Evolutionary conservation across 2,113 vertebrate genomes (phyloP).

Genomic region (Platichthys flesus): DNA sequence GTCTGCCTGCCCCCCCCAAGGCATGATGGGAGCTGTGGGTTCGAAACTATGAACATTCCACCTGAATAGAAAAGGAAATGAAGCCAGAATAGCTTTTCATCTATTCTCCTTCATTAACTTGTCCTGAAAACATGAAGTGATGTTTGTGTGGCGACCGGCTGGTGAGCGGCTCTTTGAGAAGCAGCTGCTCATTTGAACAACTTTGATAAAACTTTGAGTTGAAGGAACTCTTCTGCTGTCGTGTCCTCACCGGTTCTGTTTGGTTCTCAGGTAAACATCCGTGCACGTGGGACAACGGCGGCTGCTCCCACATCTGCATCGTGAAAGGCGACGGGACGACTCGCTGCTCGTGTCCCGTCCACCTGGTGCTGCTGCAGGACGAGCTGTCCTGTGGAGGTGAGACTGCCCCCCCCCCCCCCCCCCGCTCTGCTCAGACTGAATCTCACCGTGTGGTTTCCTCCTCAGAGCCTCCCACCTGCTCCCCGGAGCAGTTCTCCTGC

Average conservation of each 20-base stretch:
- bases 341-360: constrained; percentile 94
- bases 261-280: constrained; percentile 97
- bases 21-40: not conserved
- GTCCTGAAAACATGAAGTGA: no score
- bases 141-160: no score
- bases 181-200: no score
- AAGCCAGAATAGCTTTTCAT: no score
- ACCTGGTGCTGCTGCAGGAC: constrained; percentile 94
- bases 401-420: not conserved
- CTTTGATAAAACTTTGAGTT: no score
- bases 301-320: constrained; percentile 97
- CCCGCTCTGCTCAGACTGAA: not conserved
- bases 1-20: constrained; percentile 35
- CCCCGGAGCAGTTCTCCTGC: constrained; percentile 96
- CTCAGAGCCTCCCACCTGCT: constrained; percentile 96
- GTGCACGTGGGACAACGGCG: constrained; percentile 94
- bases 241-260: constrained; percentile 1
- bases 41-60: no score
- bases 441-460: not conserved
- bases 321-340: constrained; percentile 96
- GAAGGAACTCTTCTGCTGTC: not conserved
- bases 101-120: no score
- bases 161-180: no score
- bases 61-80: no score
- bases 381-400: constrained; percentile 97